Evolutionary conservation across 2,797 vertebrate genomes (phyloP), one percentile per base, ranked within the genome.

Genomic region (Oreortyx pictus): DNA sequence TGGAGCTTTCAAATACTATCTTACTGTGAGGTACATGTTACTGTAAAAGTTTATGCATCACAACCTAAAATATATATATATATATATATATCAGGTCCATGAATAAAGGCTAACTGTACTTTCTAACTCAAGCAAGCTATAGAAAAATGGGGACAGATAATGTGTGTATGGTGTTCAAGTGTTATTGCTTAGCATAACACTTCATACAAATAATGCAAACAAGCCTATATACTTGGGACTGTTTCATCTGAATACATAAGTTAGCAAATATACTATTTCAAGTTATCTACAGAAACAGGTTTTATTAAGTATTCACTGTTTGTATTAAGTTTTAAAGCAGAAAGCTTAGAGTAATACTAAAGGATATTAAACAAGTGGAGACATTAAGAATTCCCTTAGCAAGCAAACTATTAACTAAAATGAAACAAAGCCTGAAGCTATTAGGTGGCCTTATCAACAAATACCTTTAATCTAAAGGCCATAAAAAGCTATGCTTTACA

Each of bases 401-500:
- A 77, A 80, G 74, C 5, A 65, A 59, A 50, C 60, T 66, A 15
- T 68, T 87, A 92, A 89, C 49, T 68, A 41, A 94, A 74, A 24
- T 81, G 62, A 91, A 95, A 37, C 23, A 49, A 82, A 22, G 8
- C 83, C 72, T 92, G 95, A 79, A 96, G 75, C 72, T 95, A 77
- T 88, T 61, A 78, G 39, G 72, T 79, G 92, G 94, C 88, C 94
- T 97, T 94, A 85, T 82, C 24, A 95, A 65, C 90, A 89, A 95
- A 92, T 31, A 89, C 20, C 66, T 94, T 91, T 76, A 92, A 92
- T 96, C 93, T 97, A 97, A 97, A 97, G 94, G 95, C 94, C 95
- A 95, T 88, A 57, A 95, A 97, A 89, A 49, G 47, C 47, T 49
- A 49, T 49, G 47, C 87, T 92, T 97, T 93, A 94, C 90, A 65